Conservation (phyloP, 1,140 invertebrate species). For the Archivesica marissinica region DNA sequence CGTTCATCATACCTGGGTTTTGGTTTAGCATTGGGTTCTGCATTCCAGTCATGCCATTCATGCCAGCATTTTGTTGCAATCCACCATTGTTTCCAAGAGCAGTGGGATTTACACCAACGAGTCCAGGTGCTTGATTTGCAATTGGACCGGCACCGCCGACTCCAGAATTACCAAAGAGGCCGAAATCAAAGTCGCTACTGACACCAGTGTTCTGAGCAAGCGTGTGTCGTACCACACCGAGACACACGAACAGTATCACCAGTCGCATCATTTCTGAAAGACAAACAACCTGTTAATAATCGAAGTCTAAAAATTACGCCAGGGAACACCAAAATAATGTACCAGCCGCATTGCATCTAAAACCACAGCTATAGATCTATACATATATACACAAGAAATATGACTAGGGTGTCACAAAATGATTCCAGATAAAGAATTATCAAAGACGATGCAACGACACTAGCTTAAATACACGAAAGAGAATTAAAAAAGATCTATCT, state of each 20-base stretch:
- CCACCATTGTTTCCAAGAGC: background rate
- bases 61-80: background rate
- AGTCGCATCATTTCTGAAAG: constrained; percentile 5
- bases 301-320: too few relatives aligned
- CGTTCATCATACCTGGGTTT: background rate
- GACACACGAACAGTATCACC: background rate
- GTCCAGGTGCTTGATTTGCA: background rate
- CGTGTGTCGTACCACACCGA: background rate
- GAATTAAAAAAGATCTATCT: too few relatives aligned
- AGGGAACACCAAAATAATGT: too few relatives aligned
- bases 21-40: constrained; percentile 11
- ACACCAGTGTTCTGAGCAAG: background rate
- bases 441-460: too few relatives aligned
- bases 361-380: too few relatives aligned
- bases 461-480: too few relatives aligned
- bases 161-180: background rate
- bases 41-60: background rate
- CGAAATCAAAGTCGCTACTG: background rate
- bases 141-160: background rate
- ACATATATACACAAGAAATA: too few relatives aligned
- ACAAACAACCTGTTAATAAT: too few relatives aligned
- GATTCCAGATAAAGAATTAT: too few relatives aligned
- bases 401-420: too few relatives aligned
- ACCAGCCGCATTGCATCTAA: too few relatives aligned
- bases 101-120: background rate